Evolutionary conservation across 1,140 invertebrate species (phyloP).

Genomic region (Oncopodura yosiiana): DNA sequence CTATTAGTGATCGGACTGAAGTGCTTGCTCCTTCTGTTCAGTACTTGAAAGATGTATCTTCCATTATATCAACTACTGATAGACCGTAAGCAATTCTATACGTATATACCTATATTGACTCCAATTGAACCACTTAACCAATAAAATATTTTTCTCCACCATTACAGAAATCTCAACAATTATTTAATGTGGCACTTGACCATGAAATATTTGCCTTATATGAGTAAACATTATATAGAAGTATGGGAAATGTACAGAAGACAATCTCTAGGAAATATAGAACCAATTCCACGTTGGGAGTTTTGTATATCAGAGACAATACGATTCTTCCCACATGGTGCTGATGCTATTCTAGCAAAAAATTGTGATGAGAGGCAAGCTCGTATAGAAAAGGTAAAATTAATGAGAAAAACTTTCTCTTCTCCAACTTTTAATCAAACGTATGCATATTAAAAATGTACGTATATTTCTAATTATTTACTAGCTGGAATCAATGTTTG

Average conservation of each 20-base stretch:
- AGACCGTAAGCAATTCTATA: conserved; percentile 38
- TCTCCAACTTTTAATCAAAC: conserved; percentile 25
- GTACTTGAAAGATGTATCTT: conserved; percentile 47
- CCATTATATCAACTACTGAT: conserved; percentile 49
- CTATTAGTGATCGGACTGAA: conserved; percentile 45
- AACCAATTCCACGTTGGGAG: conserved; percentile 47
- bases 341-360: conserved; percentile 46
- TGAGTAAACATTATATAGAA: conserved; percentile 47
- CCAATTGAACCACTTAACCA: conserved; percentile 2
- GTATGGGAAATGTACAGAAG: conserved; percentile 45
- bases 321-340: conserved; percentile 46
- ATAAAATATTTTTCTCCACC: conserved; percentile 17
- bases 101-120: conserved; percentile 11
- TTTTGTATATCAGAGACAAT: conserved; percentile 47
- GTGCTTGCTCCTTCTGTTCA: conserved; percentile 46
- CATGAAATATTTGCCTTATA: conserved; percentile 47
- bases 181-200: conserved; percentile 53
- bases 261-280: conserved; percentile 44
- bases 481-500: conserved; percentile 41
- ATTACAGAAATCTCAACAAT: conserved; percentile 48
- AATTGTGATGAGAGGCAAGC: conserved; percentile 37
- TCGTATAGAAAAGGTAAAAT: conserved; percentile 37
- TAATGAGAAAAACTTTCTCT: conserved; percentile 31
- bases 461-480: conserved; percentile 25
- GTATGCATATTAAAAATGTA: conserved; percentile 20